A percentile compares a stretch with the other conserved stretches of the same genome.
phyloP scores from a whole-genome alignment of 2,888 invertebrate species.

The Drosophila parthenogenetica region DNA sequence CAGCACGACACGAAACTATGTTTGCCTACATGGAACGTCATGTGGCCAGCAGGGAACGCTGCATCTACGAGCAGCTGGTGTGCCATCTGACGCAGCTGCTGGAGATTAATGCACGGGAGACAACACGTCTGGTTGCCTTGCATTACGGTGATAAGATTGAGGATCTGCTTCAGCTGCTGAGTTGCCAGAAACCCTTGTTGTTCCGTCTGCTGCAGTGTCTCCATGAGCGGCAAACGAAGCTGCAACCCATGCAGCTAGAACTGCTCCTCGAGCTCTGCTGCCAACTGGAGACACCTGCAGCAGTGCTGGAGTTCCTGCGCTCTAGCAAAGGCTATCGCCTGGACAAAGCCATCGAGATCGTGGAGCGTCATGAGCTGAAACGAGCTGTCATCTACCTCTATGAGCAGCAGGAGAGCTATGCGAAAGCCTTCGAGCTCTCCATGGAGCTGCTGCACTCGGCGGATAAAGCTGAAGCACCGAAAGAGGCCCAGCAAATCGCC shows the following conservation, averaged over 20 bases:
- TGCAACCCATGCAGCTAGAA: constrained; percentile 86
- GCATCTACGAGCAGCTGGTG: constrained; percentile 85
- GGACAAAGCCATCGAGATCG: constrained; percentile 88
- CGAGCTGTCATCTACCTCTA: constrained; percentile 90
- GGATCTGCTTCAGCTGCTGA: constrained; percentile 83
- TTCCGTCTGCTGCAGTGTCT: constrained; percentile 88
- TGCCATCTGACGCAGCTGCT: constrained; percentile 86
- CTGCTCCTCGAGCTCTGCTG: constrained; percentile 88
- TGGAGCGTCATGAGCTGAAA: constrained; percentile 87
- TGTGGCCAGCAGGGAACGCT: constrained; percentile 83
- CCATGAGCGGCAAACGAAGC: constrained; percentile 85
- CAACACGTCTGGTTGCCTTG: constrained; percentile 88
- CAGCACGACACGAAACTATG: constrained; percentile 87
- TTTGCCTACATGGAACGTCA: constrained; percentile 87
- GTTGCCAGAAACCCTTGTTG: constrained; percentile 73
- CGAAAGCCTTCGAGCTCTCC: constrained; percentile 89
- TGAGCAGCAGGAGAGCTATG: constrained; percentile 91
- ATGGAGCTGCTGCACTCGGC: constrained; percentile 84
- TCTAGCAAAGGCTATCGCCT: constrained; percentile 87
- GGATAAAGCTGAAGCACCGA: constrained; percentile 24
- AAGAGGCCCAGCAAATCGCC: constrained; percentile 64
- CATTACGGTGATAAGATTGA: constrained; percentile 86
- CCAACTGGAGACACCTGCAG: constrained; percentile 85
- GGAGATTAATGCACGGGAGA: constrained; percentile 87
- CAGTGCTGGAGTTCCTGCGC: constrained; percentile 86